Base-by-base conservation (phyloP, 2,113 vertebrate species). In the Vulpes lagopus region DNA sequence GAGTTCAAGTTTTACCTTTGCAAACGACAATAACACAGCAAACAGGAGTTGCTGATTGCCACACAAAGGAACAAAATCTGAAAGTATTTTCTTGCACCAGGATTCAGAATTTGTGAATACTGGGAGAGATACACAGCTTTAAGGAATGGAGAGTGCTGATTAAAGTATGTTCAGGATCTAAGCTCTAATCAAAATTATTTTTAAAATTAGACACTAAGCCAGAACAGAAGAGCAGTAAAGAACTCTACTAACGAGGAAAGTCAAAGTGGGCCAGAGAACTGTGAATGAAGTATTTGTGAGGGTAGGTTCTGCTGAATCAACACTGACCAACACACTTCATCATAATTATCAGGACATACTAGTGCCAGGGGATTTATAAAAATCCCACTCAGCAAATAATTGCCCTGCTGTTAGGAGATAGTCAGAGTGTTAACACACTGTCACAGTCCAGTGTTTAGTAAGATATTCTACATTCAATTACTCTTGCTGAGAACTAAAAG, bases 271-370 rank as follows among this genome's bases (percentile, higher is more conserved):
- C 98, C 98, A 95, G 98, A 98, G 98, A 98, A 85, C 96, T 91
- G 97, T 97, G 98, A 99, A 98, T 98, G 98, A 98, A 98, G 97
- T 98, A 99, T 98, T 98, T 98, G 98, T 98, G 92, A 93, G 96
- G 97, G 95, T 97, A 84, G 97, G 95, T 97, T 97, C 96, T 99
- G 99, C 99, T 99, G 99, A 99, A 99, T 99, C 99, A 99, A 99
- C 99, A 99, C 99, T 99, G 99, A 99, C 99, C 99, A 99, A 88
- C 98, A 98, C 99, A 98, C 99, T 99, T 99, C 99, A 99, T 99
- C 99, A 99, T 99, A 99, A 99, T 99, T 99, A 99, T 99, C 99
- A 99, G 98, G 98, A 98, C 98, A 98, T 89, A 98, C 98, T 95
- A 97, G 98, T 98, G 99, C 99, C 99, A 98, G 98, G 99, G 98